Evolutionary conservation across 1,140 invertebrate species (phyloP), one percentile per base, ranked within the genome.

Genomic region (Pogonognathellus flavescens): DNA sequence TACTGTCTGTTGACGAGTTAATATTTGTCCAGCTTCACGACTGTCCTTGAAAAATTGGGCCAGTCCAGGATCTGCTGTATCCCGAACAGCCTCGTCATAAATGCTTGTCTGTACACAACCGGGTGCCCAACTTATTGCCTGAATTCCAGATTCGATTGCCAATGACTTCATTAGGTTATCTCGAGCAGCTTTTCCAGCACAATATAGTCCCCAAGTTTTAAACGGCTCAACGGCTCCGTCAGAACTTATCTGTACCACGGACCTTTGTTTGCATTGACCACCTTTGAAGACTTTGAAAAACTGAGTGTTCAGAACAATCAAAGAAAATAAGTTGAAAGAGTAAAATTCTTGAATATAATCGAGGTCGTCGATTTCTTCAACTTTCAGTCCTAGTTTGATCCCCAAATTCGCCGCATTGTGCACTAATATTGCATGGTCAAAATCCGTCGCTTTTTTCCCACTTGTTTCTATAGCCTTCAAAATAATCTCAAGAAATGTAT

Each of bases 91-190:
- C 88, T 92, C 91, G n/a, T 93, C 90, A 55, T 95, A 93, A 97
- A 99, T 99, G 80, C 96, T 94, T 0, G 97, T 99, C 86, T 97
- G 93, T 4, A 99, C 95, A 6, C 97, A 96, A 22, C 98, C 97
- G 0, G 98, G 98, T 6, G 97, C 95, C 92, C 99, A 99, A 91
- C 94, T 98, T 3, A 99, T 90, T 10, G 98, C 94, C 83, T 94
- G 91, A 0, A 97, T 91, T 16, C 93, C 93, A 88, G 95, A 93
- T 92, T 99, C 98, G 49, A 93, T 90, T 9, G 96, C 96, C 70
- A 99, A 31, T 52, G 95, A 94, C 89, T 94, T 94, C 89, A 99
- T 98, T 90, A 95, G 97, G 93, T 97, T 96, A 89, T 98, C 96
- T 80, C 97, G 91, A n/a, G 96, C 95, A 16, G 97, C 96, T 92